A percentile compares a stretch with the other conserved stretches of the same genome.
These are phyloP conservation scores for Platycheirus rosarum DNA, from an alignment of 2,888 invertebrate species.

Conservation along the genomic window DNA sequence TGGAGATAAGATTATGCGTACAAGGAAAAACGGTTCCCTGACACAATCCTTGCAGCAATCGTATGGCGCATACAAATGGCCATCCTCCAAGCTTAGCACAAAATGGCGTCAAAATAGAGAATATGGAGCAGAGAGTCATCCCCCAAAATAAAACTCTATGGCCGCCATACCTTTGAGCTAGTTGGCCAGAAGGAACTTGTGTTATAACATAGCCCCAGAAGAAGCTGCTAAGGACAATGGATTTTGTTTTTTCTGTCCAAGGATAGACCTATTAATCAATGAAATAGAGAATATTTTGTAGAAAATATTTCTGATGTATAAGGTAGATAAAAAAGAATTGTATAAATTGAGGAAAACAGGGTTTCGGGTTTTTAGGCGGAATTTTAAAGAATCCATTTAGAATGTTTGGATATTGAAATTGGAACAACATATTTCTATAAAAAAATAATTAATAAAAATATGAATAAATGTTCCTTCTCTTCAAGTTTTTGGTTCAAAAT, in stretches of 20 bases:
- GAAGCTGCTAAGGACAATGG: conserved; percentile 88
- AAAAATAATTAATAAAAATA: too few species aligned
- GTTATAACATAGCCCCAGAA: conserved; percentile 90
- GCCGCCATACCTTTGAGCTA: conserved; percentile 88
- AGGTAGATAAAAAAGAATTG: too few species aligned
- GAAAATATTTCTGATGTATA: too few species aligned
- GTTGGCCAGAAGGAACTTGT: conserved; percentile 86
- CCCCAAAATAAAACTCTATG: conserved; percentile 84
- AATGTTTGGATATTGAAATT: too few species aligned
- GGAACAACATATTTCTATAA: too few species aligned
- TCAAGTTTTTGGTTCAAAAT: too few species aligned
- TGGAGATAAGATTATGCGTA: conserved; percentile 86
- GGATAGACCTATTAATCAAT: conserved; percentile 7
- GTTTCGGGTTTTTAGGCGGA: too few species aligned
- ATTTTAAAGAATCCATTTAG: too few species aligned
- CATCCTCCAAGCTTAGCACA: conserved; percentile 87
- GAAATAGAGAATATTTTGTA: background rate
- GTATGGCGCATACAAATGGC: conserved; percentile 84
- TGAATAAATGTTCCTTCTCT: too few species aligned
- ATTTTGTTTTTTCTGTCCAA: conserved; percentile 82
- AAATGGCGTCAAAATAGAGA: conserved; percentile 86
- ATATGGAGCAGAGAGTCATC: conserved; percentile 85
- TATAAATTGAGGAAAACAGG: too few species aligned
- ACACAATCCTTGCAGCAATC: conserved; percentile 87
- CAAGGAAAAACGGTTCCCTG: conserved; percentile 87